Evolutionary conservation across 1,140 invertebrate genomes (phyloP).

Genomic region (Subanguina moxae): DNA sequence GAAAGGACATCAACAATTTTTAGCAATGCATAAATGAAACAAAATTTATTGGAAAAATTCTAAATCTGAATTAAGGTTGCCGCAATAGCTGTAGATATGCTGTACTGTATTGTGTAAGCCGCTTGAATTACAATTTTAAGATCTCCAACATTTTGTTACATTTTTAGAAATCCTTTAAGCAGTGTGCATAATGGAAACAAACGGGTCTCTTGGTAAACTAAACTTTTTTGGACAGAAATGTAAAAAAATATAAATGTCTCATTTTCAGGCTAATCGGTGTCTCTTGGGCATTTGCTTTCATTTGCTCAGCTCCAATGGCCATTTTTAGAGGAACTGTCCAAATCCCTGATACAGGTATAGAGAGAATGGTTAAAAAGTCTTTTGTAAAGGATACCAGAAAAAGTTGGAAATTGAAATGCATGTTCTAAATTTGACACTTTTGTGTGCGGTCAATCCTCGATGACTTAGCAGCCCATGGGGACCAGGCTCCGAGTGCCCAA

Average conservation of each 20-base stretch:
- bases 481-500: no score
- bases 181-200: slow-evolving; percentile 38
- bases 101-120: slow-evolving; percentile 49
- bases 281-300: slow-evolving; percentile 28
- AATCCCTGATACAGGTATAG: slow-evolving; percentile 21
- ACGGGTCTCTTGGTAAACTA: slow-evolving; percentile 20
- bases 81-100: slow-evolving; percentile 55
- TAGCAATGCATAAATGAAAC: no score
- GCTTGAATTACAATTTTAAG: background rate
- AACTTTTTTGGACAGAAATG: no score
- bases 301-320: slow-evolving; percentile 28
- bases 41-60: no score
- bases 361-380: no score
- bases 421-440: no score
- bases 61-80: slow-evolving; percentile 14
- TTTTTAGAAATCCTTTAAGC: slow-evolving; percentile 19
- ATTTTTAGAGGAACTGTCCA: slow-evolving; percentile 24
- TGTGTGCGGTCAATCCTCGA: no score
- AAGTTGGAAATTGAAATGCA: no score
- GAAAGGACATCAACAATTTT: no score
- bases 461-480: no score
- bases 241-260: background rate
- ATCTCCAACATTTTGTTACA: background rate
- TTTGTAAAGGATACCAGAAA: no score
- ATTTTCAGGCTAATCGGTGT: slow-evolving; percentile 24